A percentile compares a stretch with the other conserved stretches of the same genome.
Evolutionary conservation across 2,113 vertebrate genomes (phyloP).

Genomic region (Collichthys lucidus): DNA sequence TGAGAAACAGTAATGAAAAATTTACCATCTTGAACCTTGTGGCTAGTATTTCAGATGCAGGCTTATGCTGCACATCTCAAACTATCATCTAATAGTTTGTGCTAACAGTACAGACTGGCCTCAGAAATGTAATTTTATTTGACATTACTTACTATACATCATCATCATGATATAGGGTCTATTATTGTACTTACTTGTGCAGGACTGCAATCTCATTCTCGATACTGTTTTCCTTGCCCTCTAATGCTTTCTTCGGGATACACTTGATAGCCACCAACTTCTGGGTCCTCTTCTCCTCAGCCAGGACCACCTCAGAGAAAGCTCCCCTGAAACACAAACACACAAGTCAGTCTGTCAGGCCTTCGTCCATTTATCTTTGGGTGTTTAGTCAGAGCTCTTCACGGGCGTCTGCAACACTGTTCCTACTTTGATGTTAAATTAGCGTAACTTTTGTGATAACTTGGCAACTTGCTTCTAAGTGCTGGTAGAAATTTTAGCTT

Average conservation of each 20-base stretch:
- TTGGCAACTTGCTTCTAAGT: not conserved
- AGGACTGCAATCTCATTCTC: conserved; percentile 97
- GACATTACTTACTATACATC: not conserved
- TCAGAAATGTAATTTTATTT: not conserved
- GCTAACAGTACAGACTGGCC: conserved; percentile 8
- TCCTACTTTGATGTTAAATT: conserved; percentile 36
- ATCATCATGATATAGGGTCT: not conserved
- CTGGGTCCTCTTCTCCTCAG: conserved; percentile 92
- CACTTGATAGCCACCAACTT: conserved; percentile 98
- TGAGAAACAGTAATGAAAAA: conserved; percentile 54
- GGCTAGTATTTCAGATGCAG: conserved; percentile 38
- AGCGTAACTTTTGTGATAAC: conserved; percentile 3
- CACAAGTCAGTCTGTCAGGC: conserved; percentile 25
- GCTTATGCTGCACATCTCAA: conserved; percentile 1
- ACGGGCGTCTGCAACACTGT: not conserved
- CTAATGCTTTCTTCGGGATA: conserved; percentile 95
- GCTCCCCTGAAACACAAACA: conserved; percentile 89
- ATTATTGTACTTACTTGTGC: conserved; percentile 89
- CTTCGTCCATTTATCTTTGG: conserved; percentile 13
- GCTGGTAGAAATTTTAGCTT: conserved; percentile 14
- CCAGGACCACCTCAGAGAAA: conserved; percentile 97
- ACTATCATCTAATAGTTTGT: conserved; percentile 14
- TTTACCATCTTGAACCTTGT: conserved; percentile 26
- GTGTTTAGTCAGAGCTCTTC: not conserved
- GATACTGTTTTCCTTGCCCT: conserved; percentile 97